Base-by-base conservation (phyloP, 53 echinoderm and acorn worm species). In the Patiria pectinifera region DNA sequence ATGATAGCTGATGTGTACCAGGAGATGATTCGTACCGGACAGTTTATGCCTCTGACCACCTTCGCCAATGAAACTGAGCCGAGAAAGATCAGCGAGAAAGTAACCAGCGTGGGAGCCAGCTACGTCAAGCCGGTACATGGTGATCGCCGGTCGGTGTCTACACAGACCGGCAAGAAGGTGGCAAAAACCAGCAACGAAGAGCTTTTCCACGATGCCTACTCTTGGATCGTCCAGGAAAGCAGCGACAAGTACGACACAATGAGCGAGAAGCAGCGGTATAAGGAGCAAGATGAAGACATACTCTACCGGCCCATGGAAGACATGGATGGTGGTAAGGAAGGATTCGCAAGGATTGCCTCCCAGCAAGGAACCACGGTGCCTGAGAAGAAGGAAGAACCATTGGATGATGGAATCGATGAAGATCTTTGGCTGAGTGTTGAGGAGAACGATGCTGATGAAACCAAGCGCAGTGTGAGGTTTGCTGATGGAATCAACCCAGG, bases 401-500 rank as follows among this genome's bases (percentile, higher is more conserved):
- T 69, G 66, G 69, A 21, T 26, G 46, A 66, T 26, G 74, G 24
- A 23, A 10, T 2, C 24, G 25, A 24, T 22, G 24, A 23, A 74
- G 25, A 74, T 23, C 24, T 23, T 3, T 74, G 74, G 74, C 22
- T 23, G 22, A 23, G 74, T 74, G 22, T 74, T 35, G 45, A 70
- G 2, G 70, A 70, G 3, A 9, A 70, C 53, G 69, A 22, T 45
- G 58, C 47, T 46, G 79, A 60, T 76, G 45, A 58, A 35, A 26
- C 76, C 77, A 75, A 87, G 87, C 21, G 76, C 3, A 76, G 78
- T n/a, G 87, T 87, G 48, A 77, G 87, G 60, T 87, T 87, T 78
- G 78, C 78, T 18, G 87, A 87, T 59, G 87, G 78, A 1, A 87
- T 87, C 18, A 77, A 87, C 48, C 87, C 87, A 4, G 87, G 87